Conservation (phyloP, 2,888 invertebrate species). For the Agrochola litura region DNA sequence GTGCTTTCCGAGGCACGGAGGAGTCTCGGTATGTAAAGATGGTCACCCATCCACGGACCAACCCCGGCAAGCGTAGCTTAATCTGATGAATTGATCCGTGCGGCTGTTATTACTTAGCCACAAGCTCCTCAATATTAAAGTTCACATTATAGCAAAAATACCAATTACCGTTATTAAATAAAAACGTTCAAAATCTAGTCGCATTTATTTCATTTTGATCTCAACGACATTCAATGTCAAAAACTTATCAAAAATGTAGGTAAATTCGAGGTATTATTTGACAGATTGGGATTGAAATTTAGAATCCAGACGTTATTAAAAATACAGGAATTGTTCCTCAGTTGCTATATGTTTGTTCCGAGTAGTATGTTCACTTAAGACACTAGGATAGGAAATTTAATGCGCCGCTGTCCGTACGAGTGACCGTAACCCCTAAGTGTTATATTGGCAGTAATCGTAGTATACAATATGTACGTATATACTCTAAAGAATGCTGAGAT, state of each 20-base stretch:
- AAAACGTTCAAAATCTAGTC: not conserved
- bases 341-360: slow-evolving; percentile 43
- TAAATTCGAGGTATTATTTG: not conserved
- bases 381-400: slow-evolving; percentile 75
- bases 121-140: too few relatives aligned
- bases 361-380: slow-evolving; percentile 50
- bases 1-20: too few relatives aligned
- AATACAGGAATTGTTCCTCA: not conserved
- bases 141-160: too few relatives aligned
- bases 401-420: slow-evolving; percentile 72
- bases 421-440: slow-evolving; percentile 66
- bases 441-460: slow-evolving; percentile 64
- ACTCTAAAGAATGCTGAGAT: not conserved
- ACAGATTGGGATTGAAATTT: not conserved
- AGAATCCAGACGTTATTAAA: not conserved
- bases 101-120: too few relatives aligned
- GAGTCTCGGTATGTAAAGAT: too few relatives aligned
- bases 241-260: not conserved
- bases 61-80: too few relatives aligned
- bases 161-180: too few relatives aligned
- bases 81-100: too few relatives aligned
- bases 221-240: not conserved
- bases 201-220: not conserved
- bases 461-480: not conserved
- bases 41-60: too few relatives aligned